These are phyloP conservation scores for Cephalopterus ornatus DNA, from an alignment of 2,113 vertebrate genomes.

Conservation along the genomic window DNA sequence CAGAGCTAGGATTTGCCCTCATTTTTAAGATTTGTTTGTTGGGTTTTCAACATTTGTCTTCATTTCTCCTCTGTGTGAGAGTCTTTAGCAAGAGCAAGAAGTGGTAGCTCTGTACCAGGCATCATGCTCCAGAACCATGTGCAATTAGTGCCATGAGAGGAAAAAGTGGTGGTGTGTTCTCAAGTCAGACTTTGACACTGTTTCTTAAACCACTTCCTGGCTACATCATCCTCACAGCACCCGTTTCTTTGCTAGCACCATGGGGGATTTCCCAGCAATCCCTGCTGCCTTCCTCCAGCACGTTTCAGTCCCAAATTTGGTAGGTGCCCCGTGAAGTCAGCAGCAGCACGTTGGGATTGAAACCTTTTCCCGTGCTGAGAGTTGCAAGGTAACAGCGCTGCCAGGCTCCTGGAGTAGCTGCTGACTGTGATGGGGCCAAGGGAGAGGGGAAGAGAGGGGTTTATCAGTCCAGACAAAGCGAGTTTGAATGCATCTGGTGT, in stretches of 20 bases:
- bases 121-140: accelerated
- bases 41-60: background rate
- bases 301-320: background rate
- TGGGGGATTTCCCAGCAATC: background rate
- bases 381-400: accelerated
- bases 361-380: background rate
- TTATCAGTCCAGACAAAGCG: background rate
- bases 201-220: background rate
- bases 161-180: background rate
- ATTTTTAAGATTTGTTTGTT: background rate
- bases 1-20: background rate
- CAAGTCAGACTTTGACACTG: accelerated
- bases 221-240: background rate
- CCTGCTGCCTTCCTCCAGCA: background rate
- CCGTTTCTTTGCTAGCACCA: accelerated
- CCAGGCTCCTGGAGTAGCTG: background rate
- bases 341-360: accelerated
- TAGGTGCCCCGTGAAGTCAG: accelerated
- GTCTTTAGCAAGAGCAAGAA: background rate
- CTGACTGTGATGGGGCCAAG: background rate
- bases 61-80: background rate
- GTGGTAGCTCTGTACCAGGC: background rate
- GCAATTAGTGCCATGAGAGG: background rate
- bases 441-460: background rate
- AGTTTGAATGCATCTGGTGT: accelerated